Evolutionary conservation across 2,888 invertebrate genomes (phyloP), one percentile per base, ranked within the genome.

Genomic region (Platynereis dumerilii): DNA sequence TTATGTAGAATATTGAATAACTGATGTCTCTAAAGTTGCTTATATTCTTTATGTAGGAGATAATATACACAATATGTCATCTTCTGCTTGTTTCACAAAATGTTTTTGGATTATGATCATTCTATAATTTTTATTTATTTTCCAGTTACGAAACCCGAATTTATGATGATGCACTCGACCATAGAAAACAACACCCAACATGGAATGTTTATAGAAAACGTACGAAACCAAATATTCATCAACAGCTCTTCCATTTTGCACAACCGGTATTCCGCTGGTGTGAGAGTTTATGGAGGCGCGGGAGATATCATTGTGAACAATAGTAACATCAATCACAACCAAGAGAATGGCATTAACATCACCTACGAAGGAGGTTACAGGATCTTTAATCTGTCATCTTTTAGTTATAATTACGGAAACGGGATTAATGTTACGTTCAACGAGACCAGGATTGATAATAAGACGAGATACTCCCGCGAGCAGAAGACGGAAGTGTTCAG

Each of bases 251-350:
- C 91, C 0, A 89, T 97, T 5, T 12, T 22, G 7, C 17, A 92
- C 77, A 96, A 96, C 80, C 91, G 71, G 34, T 83, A 96, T 80
- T 91, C 93, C 0, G 94, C 95, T 1, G 97, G 97, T 7, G 71
- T 98, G 2, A 93, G 96, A 77, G 89, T 99, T 1, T 88, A 91
- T 1, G 91, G 90, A 74, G 99, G 98, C 1, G 95, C 92, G 0
- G 95, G 95, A 0, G 96, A 97, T 82, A 89, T 99, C 0, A 96
- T 97, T 82, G 88, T 99, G 2, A 96, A 97, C 24, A 90, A 92
- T 75, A 94, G 94, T 71, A 88, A 91, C 75, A 91, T 99, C 72
- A 91, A 92, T 22, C 91, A 93, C 74, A 99, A 99, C 82, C 69
- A 69, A 20, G 75, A 76, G 39, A 70, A 73, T 78, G 99, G 98